These are phyloP conservation scores for Actinostola sp. DNA, from an alignment of 92 coral and sea anemone genomes.

Conservation along the genomic window DNA sequence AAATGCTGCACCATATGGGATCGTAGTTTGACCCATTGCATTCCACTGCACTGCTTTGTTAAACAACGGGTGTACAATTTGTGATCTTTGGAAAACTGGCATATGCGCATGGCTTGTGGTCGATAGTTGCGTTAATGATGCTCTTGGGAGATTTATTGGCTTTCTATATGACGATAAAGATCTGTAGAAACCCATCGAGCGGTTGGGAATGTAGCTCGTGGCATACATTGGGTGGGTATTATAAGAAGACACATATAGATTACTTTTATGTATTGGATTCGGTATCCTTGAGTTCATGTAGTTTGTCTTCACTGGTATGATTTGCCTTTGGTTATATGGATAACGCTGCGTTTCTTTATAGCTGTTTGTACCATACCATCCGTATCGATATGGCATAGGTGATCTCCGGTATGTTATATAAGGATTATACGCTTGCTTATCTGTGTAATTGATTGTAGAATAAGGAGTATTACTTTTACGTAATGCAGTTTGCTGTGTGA, in stretches of 20 bases:
- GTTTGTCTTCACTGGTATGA: not conserved
- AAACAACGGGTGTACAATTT: not conserved
- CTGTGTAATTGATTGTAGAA: not conserved
- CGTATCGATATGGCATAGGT: conserved; percentile 2
- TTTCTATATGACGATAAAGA: not conserved
- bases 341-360: not conserved
- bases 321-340: conserved; percentile 18
- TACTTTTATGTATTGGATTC: not conserved
- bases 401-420: conserved; percentile 13
- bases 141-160: not conserved
- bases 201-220: conserved; percentile 5
- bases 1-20: not conserved
- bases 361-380: not conserved
- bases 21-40: not conserved
- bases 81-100: conserved; percentile 1
- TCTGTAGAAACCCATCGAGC: not conserved
- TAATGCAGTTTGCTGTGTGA: not conserved
- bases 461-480: conserved; percentile 1
- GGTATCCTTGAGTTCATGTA: conserved; percentile 14
- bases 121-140: not conserved
- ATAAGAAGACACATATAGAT: not conserved
- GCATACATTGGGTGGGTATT: not conserved
- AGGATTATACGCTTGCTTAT: not conserved
- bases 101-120: not conserved
- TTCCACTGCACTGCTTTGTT: conserved; percentile 19